A percentile compares a stretch with the other conserved stretches of the same genome.
Evolutionary conservation across 92 coral and sea anemone genomes (phyloP).

Genomic region (Paramuricea clavata): DNA sequence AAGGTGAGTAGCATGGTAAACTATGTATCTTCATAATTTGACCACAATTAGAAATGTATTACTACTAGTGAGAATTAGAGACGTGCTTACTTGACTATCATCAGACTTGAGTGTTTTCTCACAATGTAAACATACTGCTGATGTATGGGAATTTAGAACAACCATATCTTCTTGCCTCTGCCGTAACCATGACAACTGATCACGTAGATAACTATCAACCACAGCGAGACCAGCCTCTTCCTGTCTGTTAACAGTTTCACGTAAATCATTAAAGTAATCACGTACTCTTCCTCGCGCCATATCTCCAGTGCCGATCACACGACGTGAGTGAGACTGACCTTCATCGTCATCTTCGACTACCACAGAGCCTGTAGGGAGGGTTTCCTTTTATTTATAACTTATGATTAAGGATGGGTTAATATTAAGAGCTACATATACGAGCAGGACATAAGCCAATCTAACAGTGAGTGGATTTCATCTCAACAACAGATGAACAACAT

Average conservation of each 20-base stretch:
- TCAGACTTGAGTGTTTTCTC: slow-evolving; percentile 89
- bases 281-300: slow-evolving; percentile 89
- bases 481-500: no score
- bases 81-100: slow-evolving; percentile 86
- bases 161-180: slow-evolving; percentile 99
- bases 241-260: slow-evolving; percentile 96
- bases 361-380: slow-evolving; percentile 72
- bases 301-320: slow-evolving; percentile 83
- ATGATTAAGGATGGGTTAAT: no score
- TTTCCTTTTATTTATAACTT: not conserved
- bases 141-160: slow-evolving; percentile 89
- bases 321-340: slow-evolving; percentile 70
- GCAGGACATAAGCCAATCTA: no score
- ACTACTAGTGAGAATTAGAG: not conserved
- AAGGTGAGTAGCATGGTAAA: no score
- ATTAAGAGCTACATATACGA: no score
- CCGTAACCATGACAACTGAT: slow-evolving; percentile 88
- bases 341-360: slow-evolving; percentile 79
- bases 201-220: slow-evolving; percentile 93
- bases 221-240: slow-evolving; percentile 99
- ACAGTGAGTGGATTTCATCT: no score
- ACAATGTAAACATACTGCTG: slow-evolving; percentile 92
- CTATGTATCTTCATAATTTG: no score
- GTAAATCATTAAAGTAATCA: slow-evolving; percentile 94
- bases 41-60: no score